Evolutionary conservation across 2,797 vertebrate species (phyloP), one percentile per base, ranked within the genome.

Genomic region (Tarsius wallacei): DNA sequence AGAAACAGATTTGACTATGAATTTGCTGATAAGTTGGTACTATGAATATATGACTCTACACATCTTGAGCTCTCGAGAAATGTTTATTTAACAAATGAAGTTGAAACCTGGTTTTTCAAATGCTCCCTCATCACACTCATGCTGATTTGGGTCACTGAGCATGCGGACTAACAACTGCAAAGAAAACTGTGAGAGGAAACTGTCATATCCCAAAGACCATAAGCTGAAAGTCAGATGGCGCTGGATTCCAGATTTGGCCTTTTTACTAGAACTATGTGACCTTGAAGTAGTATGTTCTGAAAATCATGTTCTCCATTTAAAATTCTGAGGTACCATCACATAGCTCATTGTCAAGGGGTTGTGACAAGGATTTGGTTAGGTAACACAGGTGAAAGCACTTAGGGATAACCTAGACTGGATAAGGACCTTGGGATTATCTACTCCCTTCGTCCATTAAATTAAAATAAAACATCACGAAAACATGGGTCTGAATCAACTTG

Each of bases 81-180:
- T 82, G 22, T 90, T 92, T 68, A 70, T 76, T 96, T 86, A 78
- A 91, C 87, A 93, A 91, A 28, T 28, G 16, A 93, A 93, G 90
- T 80, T 61, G 22, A 61, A 78, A 17, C 4, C 7, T 55, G 1
- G 59, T 77, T 87, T 87, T 77, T 22, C 10, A 86, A 63, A 83
- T n/a, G 22, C 68, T 86, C 21, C 11, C 31, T 87, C 59, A 19
- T 22, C 9, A 77, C 28, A 82, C 12, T 93, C 17, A 61, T 36
- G 85, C 51, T 90, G 51, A 83, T 83, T 83, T 53, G 78, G 16
- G 2, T 89, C 26, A 53, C 31, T 53, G 13, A 84, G 1, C 1
- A 90, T 94, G 53, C 5, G 33, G 57, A 51, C 21, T 85, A 80
- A 57, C 24, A 93, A 91, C 59, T 70, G 5, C 16, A 82, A 92